phyloP scores from a whole-genome alignment of 2,797 vertebrate genomes.

The Malacoctenus gilli region DNA sequence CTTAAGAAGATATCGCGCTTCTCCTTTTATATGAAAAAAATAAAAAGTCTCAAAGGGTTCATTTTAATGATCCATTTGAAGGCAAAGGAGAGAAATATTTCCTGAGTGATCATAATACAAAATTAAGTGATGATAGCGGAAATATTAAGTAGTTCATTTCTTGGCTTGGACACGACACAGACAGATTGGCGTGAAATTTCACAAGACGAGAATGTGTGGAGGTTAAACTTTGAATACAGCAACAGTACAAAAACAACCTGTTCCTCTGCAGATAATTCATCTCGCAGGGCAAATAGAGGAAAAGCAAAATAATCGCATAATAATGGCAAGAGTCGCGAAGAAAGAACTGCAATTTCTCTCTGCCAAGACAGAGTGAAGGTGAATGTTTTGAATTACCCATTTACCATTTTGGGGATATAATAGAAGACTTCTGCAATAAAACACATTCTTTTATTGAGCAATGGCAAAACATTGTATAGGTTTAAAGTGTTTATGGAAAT shows the following conservation, averaged over 20 bases:
- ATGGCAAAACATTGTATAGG: too few relatives aligned
- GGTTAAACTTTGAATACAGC: conserved; percentile 13
- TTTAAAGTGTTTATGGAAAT: too few relatives aligned
- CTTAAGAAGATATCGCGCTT: neutral
- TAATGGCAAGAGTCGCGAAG: conserved; percentile 43
- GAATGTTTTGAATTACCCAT: too few relatives aligned
- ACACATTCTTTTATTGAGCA: too few relatives aligned
- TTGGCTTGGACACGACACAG: conserved; percentile 16
- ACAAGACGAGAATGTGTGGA: neutral
- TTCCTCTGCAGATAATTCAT: conserved; percentile 46
- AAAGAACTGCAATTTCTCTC: conserved; percentile 42
- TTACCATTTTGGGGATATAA: too few relatives aligned
- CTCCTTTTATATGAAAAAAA: neutral
- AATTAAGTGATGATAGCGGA: conserved; percentile 2
- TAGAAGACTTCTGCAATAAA: too few relatives aligned
- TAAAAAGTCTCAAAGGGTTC: neutral
- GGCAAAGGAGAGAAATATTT: neutral
- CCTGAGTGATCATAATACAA: neutral
- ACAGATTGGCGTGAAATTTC: neutral
- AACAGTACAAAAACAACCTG: conserved; percentile 40
- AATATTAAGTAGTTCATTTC: neutral
- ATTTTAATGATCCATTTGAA: neutral
- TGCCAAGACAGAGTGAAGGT: conserved; percentile 34
- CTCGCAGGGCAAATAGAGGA: conserved; percentile 30
- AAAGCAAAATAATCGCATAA: conserved; percentile 57